Evolutionary conservation across 1,140 invertebrate genomes (phyloP), one percentile per base, ranked within the genome.

Genomic region (Formica exsecta): DNA sequence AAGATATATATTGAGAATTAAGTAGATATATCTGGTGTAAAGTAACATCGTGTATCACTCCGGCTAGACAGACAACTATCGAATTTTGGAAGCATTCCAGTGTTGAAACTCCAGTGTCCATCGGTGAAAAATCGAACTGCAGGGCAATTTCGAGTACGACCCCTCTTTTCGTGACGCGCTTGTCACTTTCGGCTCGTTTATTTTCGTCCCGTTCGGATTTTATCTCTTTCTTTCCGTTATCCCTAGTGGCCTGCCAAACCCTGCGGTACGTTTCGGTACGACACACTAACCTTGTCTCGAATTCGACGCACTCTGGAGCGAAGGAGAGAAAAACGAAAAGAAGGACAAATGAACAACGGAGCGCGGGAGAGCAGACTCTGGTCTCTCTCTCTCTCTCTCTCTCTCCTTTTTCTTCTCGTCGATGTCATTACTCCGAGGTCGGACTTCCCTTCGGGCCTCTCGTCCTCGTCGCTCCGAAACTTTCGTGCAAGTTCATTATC

Each of bases 201-300:
- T 80, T 54, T 41, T 38, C 4, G 44, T 80, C 32, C 44, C 8
- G 16, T 68, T 25, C 1, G 41, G 48, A 5, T n/a, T 68, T 25
- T 29, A 80, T 80, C 48, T 68, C n/a, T 25, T 13, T 51, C 36
- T n/a, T 79, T 66, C 48, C 57, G 74, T 68, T 19, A 29, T 25
- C 62, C 71, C 71, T 48, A 62, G 57, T 64, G 68, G 61, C 64
- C 73, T 74, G 85, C 79, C 85, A 81, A 87, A 86, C 65, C 79
- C 66, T 85, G 83, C 75, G 16, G 61, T 71, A 74, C 85, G 71
- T 70, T 87, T 68, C 68, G 64, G 51, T 61, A 59, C 91, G 91
- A 88, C 91, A 92, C 88, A 92, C 77, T 92, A 91, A 92, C 91
- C 91, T 91, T 92, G 91, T 92, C 91, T 89, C 90, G 70, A 92